These are phyloP conservation scores for Brachypalpus laphriformis DNA, from an alignment of 2,888 invertebrate genomes.

Conservation along the genomic window DNA sequence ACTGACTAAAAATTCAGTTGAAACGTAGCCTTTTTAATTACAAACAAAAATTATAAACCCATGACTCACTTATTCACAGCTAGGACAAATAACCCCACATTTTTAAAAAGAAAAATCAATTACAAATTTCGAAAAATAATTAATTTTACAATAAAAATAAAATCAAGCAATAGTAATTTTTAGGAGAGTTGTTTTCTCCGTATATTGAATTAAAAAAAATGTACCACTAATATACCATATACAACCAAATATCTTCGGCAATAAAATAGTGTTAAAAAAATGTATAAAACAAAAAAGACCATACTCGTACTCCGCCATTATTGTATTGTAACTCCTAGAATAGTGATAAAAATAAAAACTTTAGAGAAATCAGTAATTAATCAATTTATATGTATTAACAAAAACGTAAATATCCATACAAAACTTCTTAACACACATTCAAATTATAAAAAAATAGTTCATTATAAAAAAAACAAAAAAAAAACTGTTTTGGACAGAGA, in stretches of 20 bases:
- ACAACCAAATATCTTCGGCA: conserved; percentile 35
- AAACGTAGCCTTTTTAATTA: neutral
- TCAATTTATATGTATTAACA: conserved; percentile 44
- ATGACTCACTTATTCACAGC: neutral
- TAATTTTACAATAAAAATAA: conserved; percentile 35
- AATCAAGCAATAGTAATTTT: conserved; percentile 65
- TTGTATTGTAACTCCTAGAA: conserved; percentile 61
- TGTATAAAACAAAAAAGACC: conserved; percentile 9
- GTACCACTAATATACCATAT: conserved; percentile 4
- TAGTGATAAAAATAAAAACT: conserved; percentile 36
- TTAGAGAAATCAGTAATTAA: conserved; percentile 44
- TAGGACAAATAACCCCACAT: neutral
- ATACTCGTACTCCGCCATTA: conserved; percentile 51
- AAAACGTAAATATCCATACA: conserved; percentile 19
- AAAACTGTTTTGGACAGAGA: conserved; percentile 35
- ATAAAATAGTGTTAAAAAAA: conserved; percentile 5
- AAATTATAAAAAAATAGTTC: conserved; percentile 49
- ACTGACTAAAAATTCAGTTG: conserved; percentile 17
- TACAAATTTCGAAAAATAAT: conserved; percentile 21
- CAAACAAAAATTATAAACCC: neutral
- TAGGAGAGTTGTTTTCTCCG: conserved; percentile 62
- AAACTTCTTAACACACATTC: conserved; percentile 40
- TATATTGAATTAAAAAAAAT: conserved; percentile 12
- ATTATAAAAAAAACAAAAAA: conserved; percentile 24
- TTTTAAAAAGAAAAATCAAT: conserved; percentile 1